phyloP scores from a whole-genome alignment of 2,797 vertebrate genomes.

The Gorsachius magnificus region DNA sequence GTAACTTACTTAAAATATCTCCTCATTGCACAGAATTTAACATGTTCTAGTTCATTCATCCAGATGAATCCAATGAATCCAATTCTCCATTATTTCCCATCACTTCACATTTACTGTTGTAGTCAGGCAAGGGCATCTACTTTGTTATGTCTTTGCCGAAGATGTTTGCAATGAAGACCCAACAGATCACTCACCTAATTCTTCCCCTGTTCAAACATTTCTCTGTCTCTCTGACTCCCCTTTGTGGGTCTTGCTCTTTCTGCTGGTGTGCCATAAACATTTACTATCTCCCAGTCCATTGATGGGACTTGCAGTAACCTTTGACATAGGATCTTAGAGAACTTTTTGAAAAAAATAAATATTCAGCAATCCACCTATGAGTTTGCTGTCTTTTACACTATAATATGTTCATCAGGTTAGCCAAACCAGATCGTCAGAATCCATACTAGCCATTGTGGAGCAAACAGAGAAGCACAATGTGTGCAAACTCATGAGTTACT shows the following conservation, averaged over 20 bases:
- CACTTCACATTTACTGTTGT: neutral
- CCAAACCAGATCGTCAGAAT: neutral
- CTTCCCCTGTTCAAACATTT: neutral
- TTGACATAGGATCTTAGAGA: neutral
- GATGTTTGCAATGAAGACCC: neutral
- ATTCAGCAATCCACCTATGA: neutral
- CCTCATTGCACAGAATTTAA: neutral
- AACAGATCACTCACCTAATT: neutral
- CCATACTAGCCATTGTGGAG: neutral
- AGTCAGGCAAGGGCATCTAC: neutral
- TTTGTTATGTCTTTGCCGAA: neutral
- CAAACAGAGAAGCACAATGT: neutral
- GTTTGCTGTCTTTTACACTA: neutral
- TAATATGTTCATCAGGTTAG: neutral
- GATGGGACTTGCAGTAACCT: neutral
- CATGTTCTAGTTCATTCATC: neutral
- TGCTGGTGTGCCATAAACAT: neutral
- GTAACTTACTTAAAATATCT: constrained; percentile 13
- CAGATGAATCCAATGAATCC: neutral
- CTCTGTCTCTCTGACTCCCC: neutral
- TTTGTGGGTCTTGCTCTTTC: neutral
- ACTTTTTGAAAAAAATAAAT: neutral
- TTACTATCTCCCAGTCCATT: neutral
- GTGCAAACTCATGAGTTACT: neutral
- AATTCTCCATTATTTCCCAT: neutral